Percentiles rank a stretch among this genome's conserved stretches.
phyloP scores from a whole-genome alignment of 2,888 invertebrate species.

The Achlya flavicornis region DNA sequence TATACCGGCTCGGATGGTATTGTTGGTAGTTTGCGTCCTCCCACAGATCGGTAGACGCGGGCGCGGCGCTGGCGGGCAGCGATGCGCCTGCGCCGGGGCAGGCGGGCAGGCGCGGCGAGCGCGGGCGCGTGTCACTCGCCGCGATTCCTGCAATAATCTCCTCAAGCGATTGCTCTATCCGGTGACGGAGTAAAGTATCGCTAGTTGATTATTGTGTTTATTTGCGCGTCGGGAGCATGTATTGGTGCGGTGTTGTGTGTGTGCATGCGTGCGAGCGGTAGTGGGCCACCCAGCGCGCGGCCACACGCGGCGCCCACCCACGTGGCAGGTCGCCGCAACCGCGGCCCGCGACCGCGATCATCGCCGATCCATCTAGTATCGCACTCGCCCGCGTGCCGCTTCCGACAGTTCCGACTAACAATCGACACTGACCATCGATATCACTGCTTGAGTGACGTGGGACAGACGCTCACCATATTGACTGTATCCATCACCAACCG shows the following conservation, averaged over 20 bases:
- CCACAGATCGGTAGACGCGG: slow-evolving; percentile 24
- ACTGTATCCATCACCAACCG: background rate
- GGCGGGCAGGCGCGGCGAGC: slow-evolving; percentile 27
- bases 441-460: slow-evolving; percentile 20
- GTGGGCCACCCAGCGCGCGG: slow-evolving; percentile 81
- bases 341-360: slow-evolving; percentile 55
- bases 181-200: slow-evolving; percentile 82
- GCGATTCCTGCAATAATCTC: slow-evolving; percentile 72
- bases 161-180: slow-evolving; percentile 78
- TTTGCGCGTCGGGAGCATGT: slow-evolving; percentile 74
- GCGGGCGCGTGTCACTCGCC: slow-evolving; percentile 68
- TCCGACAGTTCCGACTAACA: slow-evolving; percentile 34
- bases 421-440: slow-evolving; percentile 33
- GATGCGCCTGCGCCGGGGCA: slow-evolving; percentile 16
- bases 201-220: slow-evolving; percentile 83
- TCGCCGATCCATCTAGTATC: slow-evolving; percentile 23
- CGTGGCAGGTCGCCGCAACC: slow-evolving; percentile 73
- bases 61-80: slow-evolving; percentile 22
- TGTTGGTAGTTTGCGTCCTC: slow-evolving; percentile 51
- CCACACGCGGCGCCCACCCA: slow-evolving; percentile 83
- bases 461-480: background rate
- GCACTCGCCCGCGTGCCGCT: slow-evolving; percentile 32
- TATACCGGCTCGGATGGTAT: slow-evolving; percentile 42
- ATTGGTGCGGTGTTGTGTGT: slow-evolving; percentile 66
- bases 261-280: slow-evolving; percentile 71